Evolutionary conservation across 2,113 vertebrate species (phyloP), one percentile per base, ranked within the genome.

Genomic region (Silurus asotus): DNA sequence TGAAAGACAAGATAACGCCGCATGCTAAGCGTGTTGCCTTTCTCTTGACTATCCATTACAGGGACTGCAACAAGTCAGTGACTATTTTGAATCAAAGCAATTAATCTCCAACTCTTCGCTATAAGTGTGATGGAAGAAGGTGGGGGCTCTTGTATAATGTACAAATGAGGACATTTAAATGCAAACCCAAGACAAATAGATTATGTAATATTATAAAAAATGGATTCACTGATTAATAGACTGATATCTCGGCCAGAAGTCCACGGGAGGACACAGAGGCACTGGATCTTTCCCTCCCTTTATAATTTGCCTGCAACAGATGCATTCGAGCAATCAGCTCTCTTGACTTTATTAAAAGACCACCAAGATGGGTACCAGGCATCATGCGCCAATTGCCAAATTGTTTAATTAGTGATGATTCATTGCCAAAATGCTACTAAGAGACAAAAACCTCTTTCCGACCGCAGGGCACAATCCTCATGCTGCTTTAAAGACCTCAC

Each of bases 391-490:
- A n/a, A 45, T 88, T 93, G 93, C 92, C 89, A 92, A 92, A 93
- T 92, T 93, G 93, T 94, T 95, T 95, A 95, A 95, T 94, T 94
- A 93, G 91, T 90, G 88, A 92, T 94, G 93, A 95, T 95, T 94
- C 93, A 94, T 95, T 90, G 90, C 92, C 93, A 92, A 92, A 92
- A 93, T 92, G 92, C 92, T 92, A 87, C 89, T 92, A 93, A 93
- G 91, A 88, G 93, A 92, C 88, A 88, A 91, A 88, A 87, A 88
- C 89, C 86, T 20, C 90, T 89, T 69, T 90, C 93, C 93, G 45
- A 91, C 93, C 90, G 91, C 62, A 92, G 84, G 86, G 89, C 88
- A 90, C 90, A 90, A 94, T 91, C 91, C 87, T 93, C 92, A 89
- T 90, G 91, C 94, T 92, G 91, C 93, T 94, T 94, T 90, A 87